Percentiles rank a stretch among this genome's conserved stretches.
These are phyloP conservation scores for Urophycis tenuis DNA, from an alignment of 2,797 vertebrate genomes.

Conservation along the genomic window DNA sequence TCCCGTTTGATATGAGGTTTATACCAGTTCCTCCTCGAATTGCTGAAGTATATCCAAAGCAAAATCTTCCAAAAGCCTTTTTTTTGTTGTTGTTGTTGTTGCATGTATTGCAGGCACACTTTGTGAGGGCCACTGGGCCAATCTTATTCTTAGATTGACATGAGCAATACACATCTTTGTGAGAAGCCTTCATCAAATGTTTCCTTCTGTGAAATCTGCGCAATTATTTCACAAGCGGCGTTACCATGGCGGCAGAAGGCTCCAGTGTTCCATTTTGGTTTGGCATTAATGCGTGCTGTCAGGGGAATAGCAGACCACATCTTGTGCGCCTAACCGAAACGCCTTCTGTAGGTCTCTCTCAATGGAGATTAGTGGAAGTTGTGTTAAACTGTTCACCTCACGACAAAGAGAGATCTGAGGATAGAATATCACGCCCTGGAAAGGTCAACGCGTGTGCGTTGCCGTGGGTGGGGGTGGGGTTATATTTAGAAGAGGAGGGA, in stretches of 20 bases:
- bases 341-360: neutral
- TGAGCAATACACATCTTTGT: neutral
- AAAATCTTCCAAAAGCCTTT: neutral
- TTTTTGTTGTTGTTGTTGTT: neutral
- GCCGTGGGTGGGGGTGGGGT: no score
- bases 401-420: neutral
- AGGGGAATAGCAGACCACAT: no score
- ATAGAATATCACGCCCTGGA: neutral
- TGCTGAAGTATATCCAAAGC: neutral
- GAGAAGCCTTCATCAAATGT: neutral
- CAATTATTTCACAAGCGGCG: neutral
- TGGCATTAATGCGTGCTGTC: no score
- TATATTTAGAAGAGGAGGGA: neutral
- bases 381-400: neutral
- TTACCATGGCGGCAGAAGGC: neutral
- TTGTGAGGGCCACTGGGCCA: no score
- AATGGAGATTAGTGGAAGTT: neutral
- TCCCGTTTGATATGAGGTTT: no score
- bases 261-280: neutral
- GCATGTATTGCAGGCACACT: neutral
- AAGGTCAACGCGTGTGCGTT: no score
- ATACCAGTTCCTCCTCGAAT: neutral
- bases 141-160: neutral
- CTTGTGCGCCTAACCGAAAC: neutral
- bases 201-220: neutral